A percentile compares a stretch with the other conserved stretches of the same genome.
phyloP scores from a whole-genome alignment of 2,888 invertebrate genomes.

The Malacosoma neustria region DNA sequence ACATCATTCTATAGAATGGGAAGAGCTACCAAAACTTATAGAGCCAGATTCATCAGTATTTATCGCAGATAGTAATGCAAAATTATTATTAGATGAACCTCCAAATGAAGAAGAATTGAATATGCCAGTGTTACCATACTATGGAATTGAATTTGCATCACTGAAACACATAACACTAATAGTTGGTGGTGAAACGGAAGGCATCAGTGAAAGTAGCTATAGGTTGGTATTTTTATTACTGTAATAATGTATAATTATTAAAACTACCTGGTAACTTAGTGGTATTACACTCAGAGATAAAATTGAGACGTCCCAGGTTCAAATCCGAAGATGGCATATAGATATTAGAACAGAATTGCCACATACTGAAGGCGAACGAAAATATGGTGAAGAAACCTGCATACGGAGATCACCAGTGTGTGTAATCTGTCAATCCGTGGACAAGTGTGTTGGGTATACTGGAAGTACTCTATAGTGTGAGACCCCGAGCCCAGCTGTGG shows the following conservation, averaged over 20 bases:
- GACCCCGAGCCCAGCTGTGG: too few relatives aligned
- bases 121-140: constrained; percentile 78
- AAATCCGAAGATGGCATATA: too few relatives aligned
- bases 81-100: constrained; percentile 16
- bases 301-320: too few relatives aligned
- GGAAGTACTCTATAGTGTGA: too few relatives aligned
- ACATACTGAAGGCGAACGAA: too few relatives aligned
- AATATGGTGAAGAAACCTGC: too few relatives aligned
- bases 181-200: constrained; percentile 92
- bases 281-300: too few relatives aligned
- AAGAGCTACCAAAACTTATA: constrained; percentile 67
- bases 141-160: constrained; percentile 70
- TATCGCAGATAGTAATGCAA: constrained; percentile 79
- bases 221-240: constrained; percentile 61
- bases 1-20: constrained; percentile 78
- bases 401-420: too few relatives aligned
- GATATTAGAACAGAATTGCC: too few relatives aligned
- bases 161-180: constrained; percentile 78
- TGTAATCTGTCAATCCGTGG: too few relatives aligned
- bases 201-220: constrained; percentile 84
- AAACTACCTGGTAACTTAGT: too few relatives aligned
- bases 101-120: constrained; percentile 11
- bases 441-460: too few relatives aligned
- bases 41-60: constrained; percentile 69
- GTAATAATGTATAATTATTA: background rate